Percentiles rank a stretch among this genome's conserved stretches.
phyloP scores from a whole-genome alignment of 2,888 invertebrate genomes.

The Spilosoma lubricipeda region DNA sequence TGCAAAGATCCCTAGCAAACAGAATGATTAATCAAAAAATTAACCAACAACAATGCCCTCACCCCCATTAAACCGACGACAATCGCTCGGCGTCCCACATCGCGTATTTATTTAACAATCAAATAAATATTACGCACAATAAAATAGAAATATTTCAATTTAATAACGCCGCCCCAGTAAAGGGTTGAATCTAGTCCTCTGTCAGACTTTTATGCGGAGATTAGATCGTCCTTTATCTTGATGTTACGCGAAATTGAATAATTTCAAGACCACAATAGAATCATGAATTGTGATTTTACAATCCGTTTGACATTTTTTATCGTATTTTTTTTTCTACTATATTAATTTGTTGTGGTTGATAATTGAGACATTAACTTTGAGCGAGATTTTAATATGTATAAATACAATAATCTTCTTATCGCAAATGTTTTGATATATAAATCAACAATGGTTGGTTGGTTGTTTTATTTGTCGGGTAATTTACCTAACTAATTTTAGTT shows the following conservation, averaged over 20 bases:
- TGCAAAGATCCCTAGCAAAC: constrained; percentile 70
- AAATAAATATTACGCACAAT: constrained; percentile 86
- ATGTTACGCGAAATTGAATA: constrained; percentile 83
- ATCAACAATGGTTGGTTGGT: neutral
- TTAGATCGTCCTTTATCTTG: constrained; percentile 76
- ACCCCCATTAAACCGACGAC: constrained; percentile 79
- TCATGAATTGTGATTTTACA: constrained; percentile 58
- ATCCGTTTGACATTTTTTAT: constrained; percentile 55
- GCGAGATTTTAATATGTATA: neutral
- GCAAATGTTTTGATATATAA: neutral
- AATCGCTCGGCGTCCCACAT: constrained; percentile 83
- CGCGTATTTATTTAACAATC: constrained; percentile 85
- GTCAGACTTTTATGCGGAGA: constrained; percentile 73
- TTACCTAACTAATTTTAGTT: neutral
- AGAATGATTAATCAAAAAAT: constrained; percentile 86
- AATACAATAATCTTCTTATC: neutral
- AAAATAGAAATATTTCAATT: constrained; percentile 86
- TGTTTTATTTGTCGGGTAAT: neutral
- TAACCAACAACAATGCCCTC: constrained; percentile 81
- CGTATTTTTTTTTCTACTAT: constrained; percentile 50
- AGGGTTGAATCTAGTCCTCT: constrained; percentile 78
- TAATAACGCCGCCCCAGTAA: constrained; percentile 78
- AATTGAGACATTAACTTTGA: neutral
- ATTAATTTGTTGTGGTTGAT: constrained; percentile 48
- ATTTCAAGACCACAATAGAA: constrained; percentile 68